Conservation (phyloP, 2,113 vertebrate species). For the Podarcis cretensis region DNA sequence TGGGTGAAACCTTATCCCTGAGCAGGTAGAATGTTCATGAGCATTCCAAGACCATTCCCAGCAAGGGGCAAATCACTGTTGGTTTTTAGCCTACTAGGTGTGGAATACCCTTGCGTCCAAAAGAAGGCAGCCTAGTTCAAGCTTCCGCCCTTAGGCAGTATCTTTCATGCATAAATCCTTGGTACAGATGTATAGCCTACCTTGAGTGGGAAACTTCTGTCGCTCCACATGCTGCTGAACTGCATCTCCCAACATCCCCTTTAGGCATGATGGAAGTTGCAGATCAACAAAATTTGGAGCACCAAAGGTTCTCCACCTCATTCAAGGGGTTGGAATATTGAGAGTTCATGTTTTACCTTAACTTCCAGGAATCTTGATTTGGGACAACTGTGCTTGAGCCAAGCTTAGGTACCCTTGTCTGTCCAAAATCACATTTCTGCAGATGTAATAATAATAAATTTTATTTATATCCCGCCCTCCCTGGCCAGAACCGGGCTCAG, state of each 20-base stretch:
- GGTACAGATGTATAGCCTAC: neutral
- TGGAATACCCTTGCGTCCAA: too few relatives aligned
- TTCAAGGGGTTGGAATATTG: too few relatives aligned
- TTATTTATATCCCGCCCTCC: too few relatives aligned
- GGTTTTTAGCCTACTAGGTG: neutral
- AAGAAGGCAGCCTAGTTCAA: too few relatives aligned
- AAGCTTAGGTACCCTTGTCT: neutral
- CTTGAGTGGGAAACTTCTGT: too few relatives aligned
- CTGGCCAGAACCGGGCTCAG: too few relatives aligned
- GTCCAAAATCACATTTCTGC: neutral
- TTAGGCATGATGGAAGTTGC: too few relatives aligned
- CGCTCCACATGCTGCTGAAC: too few relatives aligned
- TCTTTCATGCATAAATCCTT: neutral
- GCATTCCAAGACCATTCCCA: neutral
- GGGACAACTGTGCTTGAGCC: neutral
- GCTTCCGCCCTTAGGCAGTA: neutral
- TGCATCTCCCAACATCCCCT: too few relatives aligned
- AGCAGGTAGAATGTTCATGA: neutral
- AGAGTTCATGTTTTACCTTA: too few relatives aligned
- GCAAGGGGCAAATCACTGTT: neutral
- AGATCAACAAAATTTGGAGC: too few relatives aligned
- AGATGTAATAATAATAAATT: neutral
- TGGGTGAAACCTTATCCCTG: neutral
- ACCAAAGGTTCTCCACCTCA: too few relatives aligned
- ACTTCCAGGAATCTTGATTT: neutral